These are phyloP conservation scores for Hippocampus abdominalis DNA, from an alignment of 2,113 vertebrate species.

Conservation along the genomic window DNA sequence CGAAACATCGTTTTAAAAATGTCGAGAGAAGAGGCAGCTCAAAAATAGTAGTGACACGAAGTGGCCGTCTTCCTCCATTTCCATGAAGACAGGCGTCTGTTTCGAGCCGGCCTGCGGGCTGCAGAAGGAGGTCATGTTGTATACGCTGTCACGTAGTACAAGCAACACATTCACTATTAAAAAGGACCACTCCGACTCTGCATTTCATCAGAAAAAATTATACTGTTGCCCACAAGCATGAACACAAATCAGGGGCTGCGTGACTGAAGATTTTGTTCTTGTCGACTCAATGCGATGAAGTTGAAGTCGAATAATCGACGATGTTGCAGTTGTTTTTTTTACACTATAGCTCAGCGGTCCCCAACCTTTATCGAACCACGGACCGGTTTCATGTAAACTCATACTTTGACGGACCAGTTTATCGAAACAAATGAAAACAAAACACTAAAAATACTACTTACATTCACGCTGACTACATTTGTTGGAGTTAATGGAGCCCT, in stretches of 20 bases:
- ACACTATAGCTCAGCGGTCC: no score
- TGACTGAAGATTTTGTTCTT: background rate
- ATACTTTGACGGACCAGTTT: no score
- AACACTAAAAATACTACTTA: no score
- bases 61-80: slow-evolving; percentile 37
- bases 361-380: no score
- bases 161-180: background rate
- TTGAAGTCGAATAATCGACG: background rate
- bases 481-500: no score
- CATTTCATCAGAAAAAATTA: slow-evolving; percentile 2
- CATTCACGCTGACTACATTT: no score
- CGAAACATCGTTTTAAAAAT: background rate
- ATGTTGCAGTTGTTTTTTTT: no score
- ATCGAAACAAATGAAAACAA: no score
- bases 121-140: slow-evolving; percentile 37
- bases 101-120: slow-evolving; percentile 21
- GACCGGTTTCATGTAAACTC: no score
- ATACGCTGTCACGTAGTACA: slow-evolving; percentile 10
- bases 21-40: background rate
- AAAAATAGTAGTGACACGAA: slow-evolving; percentile 9
- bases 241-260: background rate
- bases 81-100: slow-evolving; percentile 35
- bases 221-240: background rate
- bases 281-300: background rate
- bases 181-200: background rate